Base-by-base conservation (phyloP, 2,888 invertebrate genomes). In the Zygothrica quintamaculata region DNA sequence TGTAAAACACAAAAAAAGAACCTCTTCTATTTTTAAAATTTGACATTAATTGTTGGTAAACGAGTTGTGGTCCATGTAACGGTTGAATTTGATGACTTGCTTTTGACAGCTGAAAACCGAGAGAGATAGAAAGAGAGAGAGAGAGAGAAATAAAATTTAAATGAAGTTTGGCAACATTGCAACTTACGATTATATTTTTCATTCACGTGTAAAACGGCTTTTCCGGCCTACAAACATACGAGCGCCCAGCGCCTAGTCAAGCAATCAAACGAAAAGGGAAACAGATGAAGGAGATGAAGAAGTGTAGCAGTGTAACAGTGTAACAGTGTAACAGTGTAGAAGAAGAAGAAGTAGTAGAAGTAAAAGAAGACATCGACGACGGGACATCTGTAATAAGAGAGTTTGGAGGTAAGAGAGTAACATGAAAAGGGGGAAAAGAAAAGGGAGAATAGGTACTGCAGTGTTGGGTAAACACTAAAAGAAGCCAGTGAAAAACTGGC, bases 121-220 rank as follows among this genome's bases (percentile, higher is more conserved):
- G n/a, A n/a, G n/a, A n/a, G n/a, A n/a, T n/a, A n/a, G n/a, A n/a
- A n/a, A n/a, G n/a, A n/a, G n/a, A n/a, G n/a, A n/a, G n/a, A n/a
- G n/a, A n/a, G n/a, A n/a, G n/a, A n/a, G n/a, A n/a, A n/a, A n/a
- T n/a, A n/a, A n/a, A n/a, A n/a, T n/a, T n/a, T n/a, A n/a, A n/a
- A 22, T 22, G 18, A 22, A 22, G 18, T 22, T 22, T 22, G 18
- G 18, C 31, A 31, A n/a, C 31, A 5, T n/a, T n/a, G 31, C 8
- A 31, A 5, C n/a, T 36, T 13, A 22, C 18, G 18, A 22, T 22
- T 22, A 22, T 22, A 22, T 22, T 86, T 78, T 86, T 78, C 84
- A 88, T 88, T 88, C 88, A 88, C 77, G 87, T 87, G 88, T 87
- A 81, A 75, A 87, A 80, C 79, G 82, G 75, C 77, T 88, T 87